Evolutionary conservation across 2,888 invertebrate species (phyloP), one percentile per base, ranked within the genome.

Genomic region (Drepanosiphum platanoidis): DNA sequence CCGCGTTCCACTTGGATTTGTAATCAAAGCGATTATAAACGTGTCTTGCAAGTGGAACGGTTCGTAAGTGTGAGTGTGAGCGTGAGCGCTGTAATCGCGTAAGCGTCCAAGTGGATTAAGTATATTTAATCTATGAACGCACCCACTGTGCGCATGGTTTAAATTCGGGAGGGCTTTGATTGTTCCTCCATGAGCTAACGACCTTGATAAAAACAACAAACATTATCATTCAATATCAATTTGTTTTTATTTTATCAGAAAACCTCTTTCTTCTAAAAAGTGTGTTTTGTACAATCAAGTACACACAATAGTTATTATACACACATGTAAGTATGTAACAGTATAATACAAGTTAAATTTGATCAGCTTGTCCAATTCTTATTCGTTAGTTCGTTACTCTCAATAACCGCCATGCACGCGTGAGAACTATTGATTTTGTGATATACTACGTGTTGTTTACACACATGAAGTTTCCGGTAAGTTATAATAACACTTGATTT

Each of bases 181-280:
- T 46, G 15, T 22, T 83, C 64, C 32, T 74, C 83, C 83, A 83
- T 83, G 83, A 52, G 9, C 8, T 30, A 61, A 72, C 15, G 61
- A 64, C 74, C 82, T 82, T 82, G 64, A 83, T 83, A 74, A 74
- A 74, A n/a, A 82, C 74, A 75, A 83, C 74, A 83, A 75, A 83
- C 74, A 36, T 27, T 66, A 83, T 83, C 83, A 75, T 66, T 52
- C 34, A 66, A 52, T 83, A 83, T 75, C 83, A 75, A 75, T 83
- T 64, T 68, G 42, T 34, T 34, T 66, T 34, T 66, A 42, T 42
- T 39, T 80, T 70, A 72, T 82, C 71, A 61, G n/a, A 61, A n/a
- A 58, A 32, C 32, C 15, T 15, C 61, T n/a, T 32, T 61, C 39
- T 61, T 61, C 27, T n/a, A n/a, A 32, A 72, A 61, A 82, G 71